Percentiles rank a stretch among this genome's conserved stretches.
Evolutionary conservation across 2,888 invertebrate genomes (phyloP).

Genomic region (Ommatoiulus sabulosus): DNA sequence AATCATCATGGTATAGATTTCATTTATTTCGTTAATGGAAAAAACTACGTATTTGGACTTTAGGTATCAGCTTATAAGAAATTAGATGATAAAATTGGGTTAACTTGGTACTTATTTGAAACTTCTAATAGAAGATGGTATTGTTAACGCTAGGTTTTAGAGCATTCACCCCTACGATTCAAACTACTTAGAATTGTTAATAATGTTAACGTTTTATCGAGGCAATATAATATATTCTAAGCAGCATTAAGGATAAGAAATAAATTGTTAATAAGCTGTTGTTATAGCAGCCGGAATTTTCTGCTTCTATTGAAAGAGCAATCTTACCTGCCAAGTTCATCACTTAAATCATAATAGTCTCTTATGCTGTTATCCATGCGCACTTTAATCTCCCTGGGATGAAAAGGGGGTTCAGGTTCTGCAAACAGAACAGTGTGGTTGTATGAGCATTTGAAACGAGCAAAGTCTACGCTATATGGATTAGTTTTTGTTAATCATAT

Average conservation of each 20-base stretch:
- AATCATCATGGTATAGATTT: too few relatives aligned
- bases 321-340: conserved; percentile 91
- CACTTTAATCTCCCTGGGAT: conserved; percentile 86
- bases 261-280: conserved; percentile 51
- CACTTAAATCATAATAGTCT: conserved; percentile 85
- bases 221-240: background rate
- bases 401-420: conserved; percentile 91
- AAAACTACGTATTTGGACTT: too few relatives aligned
- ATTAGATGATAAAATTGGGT: background rate
- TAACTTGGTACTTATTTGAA: background rate
- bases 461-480: conserved; percentile 7
- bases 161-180: background rate
- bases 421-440: conserved; percentile 67
- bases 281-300: background rate
- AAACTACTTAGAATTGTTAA: background rate
- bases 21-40: too few relatives aligned
- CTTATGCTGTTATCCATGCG: conserved; percentile 87
- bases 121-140: background rate
- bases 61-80: too few relatives aligned
- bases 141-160: background rate
- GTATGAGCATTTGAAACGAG: conserved; percentile 17
- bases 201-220: conserved; percentile 17
- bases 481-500: background rate
- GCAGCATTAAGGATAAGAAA: background rate
- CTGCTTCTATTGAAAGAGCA: conserved; percentile 31